Conservation (phyloP, 2,113 vertebrate species). For the Vanacampus margaritifer region DNA sequence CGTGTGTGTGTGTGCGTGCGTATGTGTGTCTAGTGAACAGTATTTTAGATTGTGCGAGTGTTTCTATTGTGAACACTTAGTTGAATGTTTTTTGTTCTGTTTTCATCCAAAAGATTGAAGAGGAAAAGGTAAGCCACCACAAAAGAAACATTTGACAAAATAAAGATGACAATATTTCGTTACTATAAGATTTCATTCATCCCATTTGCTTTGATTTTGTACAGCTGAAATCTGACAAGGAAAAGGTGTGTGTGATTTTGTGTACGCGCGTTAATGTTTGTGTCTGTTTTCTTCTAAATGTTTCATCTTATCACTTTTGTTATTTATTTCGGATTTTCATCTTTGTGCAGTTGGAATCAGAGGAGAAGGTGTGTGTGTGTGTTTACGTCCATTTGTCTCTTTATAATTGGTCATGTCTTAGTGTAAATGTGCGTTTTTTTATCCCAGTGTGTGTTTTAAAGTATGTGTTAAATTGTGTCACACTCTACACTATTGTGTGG, state of each 20-base stretch:
- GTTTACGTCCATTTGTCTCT: neutral
- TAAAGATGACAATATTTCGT: neutral
- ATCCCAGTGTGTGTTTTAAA: too few relatives aligned
- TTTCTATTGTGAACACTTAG: neutral
- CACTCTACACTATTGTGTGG: too few relatives aligned
- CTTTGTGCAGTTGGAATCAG: neutral
- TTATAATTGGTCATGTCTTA: too few relatives aligned
- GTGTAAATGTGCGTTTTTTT: neutral
- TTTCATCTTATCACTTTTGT: neutral
- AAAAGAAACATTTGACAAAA: neutral
- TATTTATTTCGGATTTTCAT: neutral
- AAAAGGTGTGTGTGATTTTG: slow-evolving; percentile 51
- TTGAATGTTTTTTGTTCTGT: slow-evolving; percentile 5
- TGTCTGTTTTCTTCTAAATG: neutral
- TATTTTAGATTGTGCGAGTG: neutral
- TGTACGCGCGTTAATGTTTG: neutral
- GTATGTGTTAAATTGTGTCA: too few relatives aligned
- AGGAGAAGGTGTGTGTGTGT: neutral
- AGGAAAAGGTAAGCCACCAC: slow-evolving; percentile 57
- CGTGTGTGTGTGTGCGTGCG: neutral
- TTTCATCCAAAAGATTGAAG: slow-evolving; percentile 34
- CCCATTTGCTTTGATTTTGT: neutral
- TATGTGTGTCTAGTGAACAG: neutral
- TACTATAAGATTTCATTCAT: slow-evolving; percentile 4
- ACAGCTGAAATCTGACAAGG: slow-evolving; percentile 39